These are phyloP conservation scores for Philaenus spumarius DNA, from an alignment of 1,140 invertebrate species.

Conservation along the genomic window DNA sequence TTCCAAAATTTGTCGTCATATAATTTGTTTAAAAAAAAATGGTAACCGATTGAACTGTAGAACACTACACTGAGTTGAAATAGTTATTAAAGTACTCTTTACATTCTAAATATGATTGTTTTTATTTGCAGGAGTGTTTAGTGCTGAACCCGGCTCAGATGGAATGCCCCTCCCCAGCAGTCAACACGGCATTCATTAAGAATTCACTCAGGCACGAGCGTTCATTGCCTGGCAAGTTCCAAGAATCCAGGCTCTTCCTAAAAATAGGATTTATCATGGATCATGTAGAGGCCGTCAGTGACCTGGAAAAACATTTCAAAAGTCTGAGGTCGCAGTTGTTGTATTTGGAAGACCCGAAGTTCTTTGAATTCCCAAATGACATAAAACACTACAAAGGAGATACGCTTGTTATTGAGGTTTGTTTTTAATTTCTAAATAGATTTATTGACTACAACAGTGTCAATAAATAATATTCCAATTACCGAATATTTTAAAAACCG, in stretches of 20 bases:
- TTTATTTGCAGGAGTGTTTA: conserved; percentile 52
- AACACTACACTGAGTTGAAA: too few species aligned
- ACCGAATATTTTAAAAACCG: too few species aligned
- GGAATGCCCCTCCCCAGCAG: conserved; percentile 89
- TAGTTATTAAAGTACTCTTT: too few species aligned
- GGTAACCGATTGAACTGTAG: too few species aligned
- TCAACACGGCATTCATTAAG: conserved; percentile 49
- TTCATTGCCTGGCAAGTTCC: conserved; percentile 18
- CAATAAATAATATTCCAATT: too few species aligned
- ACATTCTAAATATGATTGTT: background rate
- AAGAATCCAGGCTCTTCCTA: conserved; percentile 34
- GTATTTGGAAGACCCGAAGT: conserved; percentile 89
- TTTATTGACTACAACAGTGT: too few species aligned
- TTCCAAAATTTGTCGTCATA: too few species aligned
- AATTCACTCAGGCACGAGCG: background rate
- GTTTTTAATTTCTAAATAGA: conserved; percentile 6
- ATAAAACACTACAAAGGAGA: conserved; percentile 92
- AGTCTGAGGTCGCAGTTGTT: conserved; percentile 68
- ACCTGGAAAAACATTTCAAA: conserved; percentile 81
- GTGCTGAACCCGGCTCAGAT: conserved; percentile 86
- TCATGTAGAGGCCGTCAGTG: conserved; percentile 78
- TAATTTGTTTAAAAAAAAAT: too few species aligned
- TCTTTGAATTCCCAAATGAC: conserved; percentile 76
- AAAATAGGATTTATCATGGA: conserved; percentile 93
- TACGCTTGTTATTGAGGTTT: conserved; percentile 84